Conservation (phyloP, 2,797 vertebrate genomes). For the Lates japonicus region DNA sequence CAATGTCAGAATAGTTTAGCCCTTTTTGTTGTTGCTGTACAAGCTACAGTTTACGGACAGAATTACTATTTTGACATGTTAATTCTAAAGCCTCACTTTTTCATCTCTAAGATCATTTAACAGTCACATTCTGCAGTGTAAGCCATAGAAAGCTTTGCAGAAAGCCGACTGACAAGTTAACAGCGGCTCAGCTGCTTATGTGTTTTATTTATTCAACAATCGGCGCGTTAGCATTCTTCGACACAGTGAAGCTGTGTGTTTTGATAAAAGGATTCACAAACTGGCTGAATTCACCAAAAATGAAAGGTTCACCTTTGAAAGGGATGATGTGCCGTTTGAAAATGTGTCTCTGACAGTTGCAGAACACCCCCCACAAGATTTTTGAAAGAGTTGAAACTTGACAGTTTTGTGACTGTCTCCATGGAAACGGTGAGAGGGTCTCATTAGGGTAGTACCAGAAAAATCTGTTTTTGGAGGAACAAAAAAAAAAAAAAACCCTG, state of each 20-base stretch:
- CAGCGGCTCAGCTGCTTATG: constrained; percentile 57
- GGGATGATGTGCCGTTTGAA: constrained; percentile 79
- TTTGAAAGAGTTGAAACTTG: constrained; percentile 86
- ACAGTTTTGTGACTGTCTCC: constrained; percentile 89
- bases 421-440: constrained; percentile 86
- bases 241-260: constrained; percentile 70
- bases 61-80: constrained; percentile 22
- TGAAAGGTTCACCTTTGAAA: constrained; percentile 82
- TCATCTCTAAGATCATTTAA: constrained; percentile 28
- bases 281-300: constrained; percentile 82
- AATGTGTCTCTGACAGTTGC: constrained; percentile 86
- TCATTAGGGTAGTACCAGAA: constrained; percentile 86
- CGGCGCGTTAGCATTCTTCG: constrained; percentile 61
- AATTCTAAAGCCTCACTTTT: constrained; percentile 11
- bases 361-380: constrained; percentile 77
- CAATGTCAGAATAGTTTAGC: background rate
- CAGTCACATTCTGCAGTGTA: constrained; percentile 31
- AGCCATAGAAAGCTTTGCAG: constrained; percentile 33
- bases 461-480: constrained; percentile 75
- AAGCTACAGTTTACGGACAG: constrained; percentile 2
- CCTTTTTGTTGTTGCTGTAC: background rate
- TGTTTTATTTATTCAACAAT: constrained; percentile 78
- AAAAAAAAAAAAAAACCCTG: constrained; percentile 13
- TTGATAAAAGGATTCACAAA: constrained; percentile 81
- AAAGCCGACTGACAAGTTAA: constrained; percentile 56